Evolutionary conservation across 1,140 invertebrate species (phyloP).

Genomic region (Achatina immaculata): DNA sequence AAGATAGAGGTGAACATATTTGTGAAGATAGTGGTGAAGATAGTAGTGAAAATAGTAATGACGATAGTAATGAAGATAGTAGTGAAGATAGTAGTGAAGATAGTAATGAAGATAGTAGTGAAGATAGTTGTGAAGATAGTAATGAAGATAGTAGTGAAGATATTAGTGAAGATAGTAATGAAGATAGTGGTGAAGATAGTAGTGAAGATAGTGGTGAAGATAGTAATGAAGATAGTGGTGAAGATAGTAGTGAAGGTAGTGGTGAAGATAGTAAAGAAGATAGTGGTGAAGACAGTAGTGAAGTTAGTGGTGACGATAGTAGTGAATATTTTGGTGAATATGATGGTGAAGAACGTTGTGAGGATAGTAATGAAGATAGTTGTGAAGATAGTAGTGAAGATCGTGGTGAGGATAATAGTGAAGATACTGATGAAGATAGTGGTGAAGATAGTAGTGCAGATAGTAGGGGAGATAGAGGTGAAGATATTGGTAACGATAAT

Average conservation of each 20-base stretch:
- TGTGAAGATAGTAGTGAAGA: no score
- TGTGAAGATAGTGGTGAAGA: background rate
- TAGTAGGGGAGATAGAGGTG: no score
- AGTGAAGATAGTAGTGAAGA: no score
- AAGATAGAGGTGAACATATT: background rate
- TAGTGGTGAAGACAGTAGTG: background rate
- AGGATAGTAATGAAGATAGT: no score
- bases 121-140: no score
- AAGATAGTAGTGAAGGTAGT: background rate
- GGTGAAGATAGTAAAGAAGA: no score
- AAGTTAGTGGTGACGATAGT: background rate
- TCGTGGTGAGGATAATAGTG: no score
- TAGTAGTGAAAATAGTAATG: no score
- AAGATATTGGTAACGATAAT: no score
- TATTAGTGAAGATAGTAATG: background rate
- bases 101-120: no score
- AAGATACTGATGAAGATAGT: no score
- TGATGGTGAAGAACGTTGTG: background rate
- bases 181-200: background rate
- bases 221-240: background rate
- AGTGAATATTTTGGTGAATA: background rate
- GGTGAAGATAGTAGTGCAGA: background rate
- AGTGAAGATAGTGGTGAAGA: background rate
- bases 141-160: background rate
- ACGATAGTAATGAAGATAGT: no score